These are phyloP conservation scores for Acanthochromis polyacanthus DNA, from an alignment of 2,113 vertebrate species.

Conservation along the genomic window DNA sequence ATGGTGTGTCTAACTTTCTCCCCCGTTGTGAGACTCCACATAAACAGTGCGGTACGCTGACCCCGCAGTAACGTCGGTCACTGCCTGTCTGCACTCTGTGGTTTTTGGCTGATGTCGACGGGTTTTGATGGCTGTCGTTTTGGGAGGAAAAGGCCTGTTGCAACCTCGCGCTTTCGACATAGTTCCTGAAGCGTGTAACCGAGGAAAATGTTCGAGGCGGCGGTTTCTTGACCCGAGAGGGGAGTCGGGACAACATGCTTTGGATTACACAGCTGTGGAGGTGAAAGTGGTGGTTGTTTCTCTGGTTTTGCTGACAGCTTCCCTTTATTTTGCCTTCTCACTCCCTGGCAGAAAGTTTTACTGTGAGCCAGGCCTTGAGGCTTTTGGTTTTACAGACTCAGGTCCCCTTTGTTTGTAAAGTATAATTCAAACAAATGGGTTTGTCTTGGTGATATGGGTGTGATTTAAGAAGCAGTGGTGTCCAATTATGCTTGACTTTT, in stretches of 20 bases:
- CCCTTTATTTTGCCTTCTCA: constrained; percentile 9
- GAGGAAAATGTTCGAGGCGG: constrained; percentile 25
- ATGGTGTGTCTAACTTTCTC: background rate
- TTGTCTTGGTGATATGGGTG: background rate
- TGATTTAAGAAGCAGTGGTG: background rate
- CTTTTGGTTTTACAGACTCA: background rate
- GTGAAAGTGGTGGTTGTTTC: constrained; percentile 40
- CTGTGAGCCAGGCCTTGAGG: background rate
- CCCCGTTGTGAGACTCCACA: background rate
- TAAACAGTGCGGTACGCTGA: constrained; percentile 29
- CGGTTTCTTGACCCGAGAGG: constrained; percentile 35
- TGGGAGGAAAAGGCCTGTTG: constrained; percentile 24
- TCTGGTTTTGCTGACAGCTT: constrained; percentile 37
- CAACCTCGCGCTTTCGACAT: constrained; percentile 39
- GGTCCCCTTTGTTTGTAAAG: background rate
- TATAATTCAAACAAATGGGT: no score
- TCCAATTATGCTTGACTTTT: background rate
- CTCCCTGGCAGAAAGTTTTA: background rate
- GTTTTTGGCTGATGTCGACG: constrained; percentile 45
- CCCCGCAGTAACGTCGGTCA: constrained; percentile 13
- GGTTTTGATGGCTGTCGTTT: constrained; percentile 40
- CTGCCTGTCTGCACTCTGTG: constrained; percentile 50
- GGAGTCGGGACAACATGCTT: constrained; percentile 16
- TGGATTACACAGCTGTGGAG: constrained; percentile 56
- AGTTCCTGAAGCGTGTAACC: constrained; percentile 26